Evolutionary conservation across 2,113 vertebrate genomes (phyloP), one percentile per base, ranked within the genome.

Genomic region (Platysteira castanea): DNA sequence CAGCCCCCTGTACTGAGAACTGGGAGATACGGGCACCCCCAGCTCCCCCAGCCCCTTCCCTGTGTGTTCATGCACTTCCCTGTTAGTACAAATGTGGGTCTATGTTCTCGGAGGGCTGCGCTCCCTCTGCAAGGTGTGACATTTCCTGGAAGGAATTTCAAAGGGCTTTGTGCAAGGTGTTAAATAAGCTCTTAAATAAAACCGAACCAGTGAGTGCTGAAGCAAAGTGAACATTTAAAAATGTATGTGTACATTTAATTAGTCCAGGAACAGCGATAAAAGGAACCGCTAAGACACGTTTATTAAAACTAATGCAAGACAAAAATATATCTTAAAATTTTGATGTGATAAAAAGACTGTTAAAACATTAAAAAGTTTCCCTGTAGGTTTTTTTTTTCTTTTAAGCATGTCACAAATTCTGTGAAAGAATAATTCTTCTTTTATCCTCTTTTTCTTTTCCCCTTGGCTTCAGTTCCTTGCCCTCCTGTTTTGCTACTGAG

Each of bases 211-310:
- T 9, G 59, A 91, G 85, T 46, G 90, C 85, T 85, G 92, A 88
- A 76, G 84, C 46, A 83, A 95, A 95, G 92, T 4, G 95, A 96
- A 82, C 94, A 83, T 68, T 95, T 93, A 94, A 94, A 97, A 94
- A 95, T 94, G 95, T 85, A 92, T 93, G 94, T 95, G 94, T 95
- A 96, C 88, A 90, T 95, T 97, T 96, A 95, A 97, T 97, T 97
- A 97, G 90, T 53, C 89, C 95, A 93, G 88, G 90, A 95, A 80
- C 95, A 74, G 94, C 13, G 71, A 86, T 96, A 88, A 95, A 80
- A 92, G 8, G 79, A 94, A 82, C 88, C 1, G 30, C 89, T 93
- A 90, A 95, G 92, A 84, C 83, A 90, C 83, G 46, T 94, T 89
- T 89, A 90, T 95, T 96, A 84, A 95, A 97, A 91, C 53, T 84